Percentiles rank a stretch among this genome's conserved stretches.
These are phyloP conservation scores for Masnerella sp. DNA, from an alignment of 2,888 invertebrate species.

Conservation along the genomic window DNA sequence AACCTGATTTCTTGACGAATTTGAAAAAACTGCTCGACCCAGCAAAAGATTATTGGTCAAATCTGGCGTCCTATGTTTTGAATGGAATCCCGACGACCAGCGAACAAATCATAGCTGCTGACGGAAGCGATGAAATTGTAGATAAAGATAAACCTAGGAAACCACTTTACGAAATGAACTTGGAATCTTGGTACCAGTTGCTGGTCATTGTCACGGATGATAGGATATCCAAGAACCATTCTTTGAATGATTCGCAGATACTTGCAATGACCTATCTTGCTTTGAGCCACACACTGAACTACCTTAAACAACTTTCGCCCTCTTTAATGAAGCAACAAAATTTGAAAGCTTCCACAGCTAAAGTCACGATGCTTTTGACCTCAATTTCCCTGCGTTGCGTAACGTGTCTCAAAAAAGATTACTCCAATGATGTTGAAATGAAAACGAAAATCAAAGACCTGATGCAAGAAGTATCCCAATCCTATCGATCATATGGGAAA, in stretches of 20 bases:
- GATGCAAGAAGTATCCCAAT: conserved; percentile 71
- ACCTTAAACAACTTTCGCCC: conserved; percentile 65
- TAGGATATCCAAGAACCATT: conserved; percentile 67
- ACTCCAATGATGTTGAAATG: conserved; percentile 67
- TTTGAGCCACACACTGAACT: conserved; percentile 68
- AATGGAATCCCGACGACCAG: conserved; percentile 36
- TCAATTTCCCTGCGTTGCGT: conserved; percentile 73
- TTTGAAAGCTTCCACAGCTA: conserved; percentile 64
- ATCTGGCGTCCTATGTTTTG: conserved; percentile 68
- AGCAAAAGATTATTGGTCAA: conserved; percentile 63
- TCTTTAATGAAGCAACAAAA: conserved; percentile 25
- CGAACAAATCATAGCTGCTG: background rate
- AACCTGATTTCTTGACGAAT: conserved; percentile 71
- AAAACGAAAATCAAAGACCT: conserved; percentile 68
- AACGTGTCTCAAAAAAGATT: conserved; percentile 71
- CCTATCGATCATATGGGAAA: conserved; percentile 71
- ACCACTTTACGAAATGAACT: conserved; percentile 72
- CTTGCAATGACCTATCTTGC: conserved; percentile 69
- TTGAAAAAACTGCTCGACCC: conserved; percentile 72
- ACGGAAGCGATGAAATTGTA: conserved; percentile 17
- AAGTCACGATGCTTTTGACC: conserved; percentile 70
- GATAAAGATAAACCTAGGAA: conserved; percentile 59
- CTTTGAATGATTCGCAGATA: conserved; percentile 66
- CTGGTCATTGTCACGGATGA: conserved; percentile 74
- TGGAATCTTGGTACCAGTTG: conserved; percentile 76